Evolutionary conservation across 2,797 vertebrate species (phyloP).

Genomic region (Chloroceryle amazona): DNA sequence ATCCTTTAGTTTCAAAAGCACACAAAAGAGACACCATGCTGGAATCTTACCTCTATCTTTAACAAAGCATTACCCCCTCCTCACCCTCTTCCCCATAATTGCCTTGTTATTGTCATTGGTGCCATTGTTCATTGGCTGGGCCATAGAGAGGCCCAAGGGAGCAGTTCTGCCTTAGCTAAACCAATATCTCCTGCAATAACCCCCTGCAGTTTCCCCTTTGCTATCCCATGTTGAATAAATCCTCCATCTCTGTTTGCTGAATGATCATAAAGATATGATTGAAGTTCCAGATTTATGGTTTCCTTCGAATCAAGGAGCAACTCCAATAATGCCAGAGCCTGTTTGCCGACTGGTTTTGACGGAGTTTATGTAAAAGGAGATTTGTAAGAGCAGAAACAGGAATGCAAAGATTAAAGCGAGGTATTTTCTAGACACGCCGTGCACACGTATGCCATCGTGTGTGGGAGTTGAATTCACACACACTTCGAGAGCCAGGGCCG

Average conservation of each 20-base stretch:
- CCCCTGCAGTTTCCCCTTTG: conserved; percentile 87
- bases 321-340: conserved; percentile 79
- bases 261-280: conserved; percentile 87
- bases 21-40: conserved; percentile 46
- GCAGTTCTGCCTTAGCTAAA: conserved; percentile 80
- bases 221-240: conserved; percentile 92
- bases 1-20: not conserved
- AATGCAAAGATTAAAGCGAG: not conserved
- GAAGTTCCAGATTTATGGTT: conserved; percentile 89
- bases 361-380: conserved; percentile 1
- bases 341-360: conserved; percentile 74
- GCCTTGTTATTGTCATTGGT: conserved; percentile 81
- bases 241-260: conserved; percentile 89
- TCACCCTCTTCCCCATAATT: conserved; percentile 78
- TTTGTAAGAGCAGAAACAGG: conserved; percentile 23
- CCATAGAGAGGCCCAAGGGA: conserved; percentile 74
- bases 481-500: not conserved
- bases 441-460: not conserved
- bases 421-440: not conserved
- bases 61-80: conserved; percentile 71
- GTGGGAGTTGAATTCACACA: not conserved
- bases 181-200: conserved; percentile 77
- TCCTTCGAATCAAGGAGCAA: conserved; percentile 78
- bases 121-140: conserved; percentile 76
- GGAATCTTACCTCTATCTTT: conserved; percentile 68